These are phyloP conservation scores for Abramis brama DNA, from an alignment of 2,113 vertebrate genomes.

Conservation along the genomic window DNA sequence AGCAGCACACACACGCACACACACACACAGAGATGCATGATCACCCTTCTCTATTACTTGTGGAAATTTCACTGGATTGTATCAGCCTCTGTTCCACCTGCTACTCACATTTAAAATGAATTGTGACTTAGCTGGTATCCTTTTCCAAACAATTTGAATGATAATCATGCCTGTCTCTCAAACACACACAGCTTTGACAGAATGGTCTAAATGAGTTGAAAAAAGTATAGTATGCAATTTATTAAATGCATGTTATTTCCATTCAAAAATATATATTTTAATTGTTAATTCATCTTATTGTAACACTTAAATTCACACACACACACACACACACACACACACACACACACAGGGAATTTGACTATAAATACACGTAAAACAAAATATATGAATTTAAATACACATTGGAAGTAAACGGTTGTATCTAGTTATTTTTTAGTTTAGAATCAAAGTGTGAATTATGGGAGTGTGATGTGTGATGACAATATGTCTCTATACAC, in stretches of 20 bases:
- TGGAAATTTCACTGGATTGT: background rate
- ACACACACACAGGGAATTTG: background rate
- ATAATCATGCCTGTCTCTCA: background rate
- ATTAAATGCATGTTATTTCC: background rate
- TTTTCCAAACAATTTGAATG: background rate
- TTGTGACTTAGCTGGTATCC: background rate
- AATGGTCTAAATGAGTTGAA: background rate
- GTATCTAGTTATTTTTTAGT: background rate
- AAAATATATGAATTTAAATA: background rate
- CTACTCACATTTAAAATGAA: background rate
- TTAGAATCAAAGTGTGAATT: background rate
- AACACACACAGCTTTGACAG: background rate
- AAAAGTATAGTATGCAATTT: background rate
- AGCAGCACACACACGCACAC: background rate
- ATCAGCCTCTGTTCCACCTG: background rate
- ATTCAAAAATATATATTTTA: background rate
- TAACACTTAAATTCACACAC: background rate
- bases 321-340: background rate
- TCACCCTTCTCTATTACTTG: background rate
- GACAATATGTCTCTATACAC: too few species aligned
- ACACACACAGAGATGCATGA: background rate
- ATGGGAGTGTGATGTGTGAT: background rate
- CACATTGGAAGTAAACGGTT: too few species aligned
- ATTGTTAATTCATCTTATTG: background rate
- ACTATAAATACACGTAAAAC: too few species aligned